Evolutionary conservation across 1,140 invertebrate genomes (phyloP).

Genomic region (Armadillidium nasatum): DNA sequence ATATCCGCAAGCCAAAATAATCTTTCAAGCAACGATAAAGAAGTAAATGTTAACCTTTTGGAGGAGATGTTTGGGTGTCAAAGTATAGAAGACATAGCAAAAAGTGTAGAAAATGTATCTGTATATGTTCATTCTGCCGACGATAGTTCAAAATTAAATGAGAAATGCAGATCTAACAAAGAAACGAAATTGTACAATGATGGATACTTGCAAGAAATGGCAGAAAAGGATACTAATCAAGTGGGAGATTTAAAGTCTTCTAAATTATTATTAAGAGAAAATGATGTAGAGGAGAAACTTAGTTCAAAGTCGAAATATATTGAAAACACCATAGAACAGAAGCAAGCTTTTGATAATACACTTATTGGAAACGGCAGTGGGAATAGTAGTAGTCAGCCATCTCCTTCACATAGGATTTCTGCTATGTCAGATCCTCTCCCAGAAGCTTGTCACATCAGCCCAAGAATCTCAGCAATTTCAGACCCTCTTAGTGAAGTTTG

Average conservation of each 20-base stretch:
- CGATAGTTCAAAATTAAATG: constrained; percentile 33
- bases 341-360: constrained; percentile 1
- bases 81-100: constrained; percentile 25
- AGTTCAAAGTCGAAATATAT: constrained; percentile 16
- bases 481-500: constrained; percentile 38
- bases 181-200: constrained; percentile 34
- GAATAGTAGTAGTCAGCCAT: constrained; percentile 39
- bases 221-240: constrained; percentile 28
- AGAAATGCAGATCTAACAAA: constrained; percentile 34
- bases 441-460: constrained; percentile 36
- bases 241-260: neutral
- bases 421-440: constrained; percentile 42
- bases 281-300: constrained; percentile 37
- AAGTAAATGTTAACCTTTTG: constrained; percentile 33
- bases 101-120: constrained; percentile 36
- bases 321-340: constrained; percentile 12
- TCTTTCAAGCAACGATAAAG: constrained; percentile 31
- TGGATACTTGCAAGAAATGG: constrained; percentile 35
- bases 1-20: constrained; percentile 28
- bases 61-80: constrained; percentile 40
- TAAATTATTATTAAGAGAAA: constrained; percentile 27
- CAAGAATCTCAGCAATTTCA: constrained; percentile 38
- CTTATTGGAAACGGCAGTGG: constrained; percentile 26
- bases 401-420: constrained; percentile 37
- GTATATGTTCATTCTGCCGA: constrained; percentile 33